phyloP scores from a whole-genome alignment of 2,888 invertebrate species.

The Lithophane semibrunnea region DNA sequence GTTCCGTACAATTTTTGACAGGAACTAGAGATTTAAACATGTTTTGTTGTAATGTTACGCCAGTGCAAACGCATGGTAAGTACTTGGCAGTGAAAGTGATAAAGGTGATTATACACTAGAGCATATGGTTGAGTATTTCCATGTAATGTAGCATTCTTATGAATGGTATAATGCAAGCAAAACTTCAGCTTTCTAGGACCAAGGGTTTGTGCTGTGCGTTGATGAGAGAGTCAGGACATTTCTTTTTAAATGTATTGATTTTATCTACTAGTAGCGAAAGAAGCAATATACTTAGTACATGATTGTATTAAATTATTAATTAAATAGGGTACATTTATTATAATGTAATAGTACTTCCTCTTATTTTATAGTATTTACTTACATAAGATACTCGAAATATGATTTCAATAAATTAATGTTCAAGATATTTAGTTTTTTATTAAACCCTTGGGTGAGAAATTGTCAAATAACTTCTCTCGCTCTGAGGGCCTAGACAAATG shows the following conservation, averaged over 20 bases:
- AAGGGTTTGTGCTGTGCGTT: neutral
- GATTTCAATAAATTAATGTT: constrained; percentile 35
- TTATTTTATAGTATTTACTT: constrained; percentile 9
- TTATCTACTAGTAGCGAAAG: neutral
- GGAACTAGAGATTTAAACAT: too few relatives aligned
- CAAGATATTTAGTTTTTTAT: neutral
- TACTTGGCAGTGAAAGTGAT: too few relatives aligned
- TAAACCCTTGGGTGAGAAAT: too few relatives aligned
- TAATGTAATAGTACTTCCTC: constrained; percentile 4
- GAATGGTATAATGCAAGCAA: neutral
- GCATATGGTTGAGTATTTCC: neutral
- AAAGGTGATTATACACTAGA: neutral
- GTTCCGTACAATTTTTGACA: too few relatives aligned
- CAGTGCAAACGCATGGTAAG: too few relatives aligned
- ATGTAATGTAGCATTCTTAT: neutral
- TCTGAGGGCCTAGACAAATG: too few relatives aligned
- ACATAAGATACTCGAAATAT: constrained; percentile 5
- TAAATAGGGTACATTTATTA: constrained; percentile 7
- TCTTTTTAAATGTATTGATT: neutral
- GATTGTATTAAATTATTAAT: constrained; percentile 14
- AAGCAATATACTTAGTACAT: neutral
- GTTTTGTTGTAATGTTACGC: too few relatives aligned
- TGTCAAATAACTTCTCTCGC: too few relatives aligned
- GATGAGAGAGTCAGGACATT: neutral
- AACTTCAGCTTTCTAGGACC: neutral